Conservation (phyloP, 2,113 vertebrate genomes). For the Megaleporinus macrocephalus region DNA sequence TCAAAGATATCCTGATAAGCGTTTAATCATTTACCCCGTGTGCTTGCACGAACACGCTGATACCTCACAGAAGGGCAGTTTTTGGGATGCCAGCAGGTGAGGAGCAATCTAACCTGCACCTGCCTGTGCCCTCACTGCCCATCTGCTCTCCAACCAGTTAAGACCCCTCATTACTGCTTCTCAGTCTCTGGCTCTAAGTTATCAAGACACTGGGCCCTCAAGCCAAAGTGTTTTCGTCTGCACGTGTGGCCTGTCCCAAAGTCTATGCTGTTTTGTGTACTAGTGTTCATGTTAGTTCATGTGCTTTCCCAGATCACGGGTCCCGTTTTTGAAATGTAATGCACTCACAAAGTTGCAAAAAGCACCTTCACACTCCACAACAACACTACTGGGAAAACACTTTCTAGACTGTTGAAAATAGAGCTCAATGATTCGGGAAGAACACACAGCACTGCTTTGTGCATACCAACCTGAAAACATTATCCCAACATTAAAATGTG, state of each 20-base stretch:
- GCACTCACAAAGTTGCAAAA: no score
- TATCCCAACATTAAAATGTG: no score
- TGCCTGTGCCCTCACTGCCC: neutral
- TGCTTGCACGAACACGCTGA: neutral
- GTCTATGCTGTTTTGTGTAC: neutral
- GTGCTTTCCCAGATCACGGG: no score
- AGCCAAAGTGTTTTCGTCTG: neutral
- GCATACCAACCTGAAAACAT: no score
- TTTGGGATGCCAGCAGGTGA: slow-evolving; percentile 10
- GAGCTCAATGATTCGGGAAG: no score
- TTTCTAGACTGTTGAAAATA: no score
- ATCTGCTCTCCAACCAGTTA: slow-evolving; percentile 1
- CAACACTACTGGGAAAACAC: no score
- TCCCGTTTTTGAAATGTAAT: no score
- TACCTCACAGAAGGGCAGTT: neutral
- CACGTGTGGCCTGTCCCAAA: neutral
- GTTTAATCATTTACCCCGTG: slow-evolving; percentile 16
- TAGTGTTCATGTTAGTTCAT: neutral
- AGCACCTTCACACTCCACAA: no score
- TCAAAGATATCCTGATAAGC: neutral
- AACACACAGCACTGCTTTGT: no score
- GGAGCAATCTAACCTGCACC: neutral
- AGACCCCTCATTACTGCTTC: slow-evolving; percentile 2
- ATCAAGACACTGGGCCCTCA: neutral
- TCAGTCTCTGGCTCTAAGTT: neutral